Conservation (phyloP, 2,113 vertebrate species). For the Aegotheles bennettii region DNA sequence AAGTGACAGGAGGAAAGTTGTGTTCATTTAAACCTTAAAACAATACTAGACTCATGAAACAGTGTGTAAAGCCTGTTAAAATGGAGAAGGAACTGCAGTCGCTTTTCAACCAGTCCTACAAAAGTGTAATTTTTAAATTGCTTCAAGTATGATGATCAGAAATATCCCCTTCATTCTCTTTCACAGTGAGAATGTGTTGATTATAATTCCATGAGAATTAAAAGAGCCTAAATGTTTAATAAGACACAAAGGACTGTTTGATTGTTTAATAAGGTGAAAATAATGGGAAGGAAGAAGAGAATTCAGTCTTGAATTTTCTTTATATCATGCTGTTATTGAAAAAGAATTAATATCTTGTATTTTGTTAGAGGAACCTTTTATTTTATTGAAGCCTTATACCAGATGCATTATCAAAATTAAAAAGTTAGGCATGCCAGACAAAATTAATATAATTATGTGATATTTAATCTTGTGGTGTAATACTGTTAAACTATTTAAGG, state of each 20-base stretch:
- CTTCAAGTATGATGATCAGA: not conserved
- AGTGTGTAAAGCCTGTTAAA: not conserved
- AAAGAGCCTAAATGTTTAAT: not conserved
- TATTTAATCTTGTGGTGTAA: not conserved
- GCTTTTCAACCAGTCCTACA: not conserved
- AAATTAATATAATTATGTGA: not conserved
- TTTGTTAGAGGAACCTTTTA: not conserved
- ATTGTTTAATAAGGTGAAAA: not conserved
- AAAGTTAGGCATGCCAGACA: not conserved
- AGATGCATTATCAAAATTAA: not conserved
- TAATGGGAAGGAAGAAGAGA: not conserved
- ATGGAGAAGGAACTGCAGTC: not conserved
- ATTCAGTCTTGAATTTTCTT: not conserved
- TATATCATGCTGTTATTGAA: not conserved
- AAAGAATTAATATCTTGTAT: not conserved
- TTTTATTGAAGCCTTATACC: not conserved
- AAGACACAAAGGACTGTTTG: not conserved
- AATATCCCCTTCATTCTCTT: not conserved
- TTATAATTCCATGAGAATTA: not conserved
- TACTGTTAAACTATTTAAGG: not conserved
- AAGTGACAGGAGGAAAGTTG: not conserved
- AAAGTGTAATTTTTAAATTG: not conserved
- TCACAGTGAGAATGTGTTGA: not conserved
- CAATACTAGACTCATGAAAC: not conserved
- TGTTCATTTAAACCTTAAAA: not conserved